Evolutionary conservation across 2,113 vertebrate species (phyloP), one percentile per base, ranked within the genome.

Genomic region (Seriola quinqueradiata): DNA sequence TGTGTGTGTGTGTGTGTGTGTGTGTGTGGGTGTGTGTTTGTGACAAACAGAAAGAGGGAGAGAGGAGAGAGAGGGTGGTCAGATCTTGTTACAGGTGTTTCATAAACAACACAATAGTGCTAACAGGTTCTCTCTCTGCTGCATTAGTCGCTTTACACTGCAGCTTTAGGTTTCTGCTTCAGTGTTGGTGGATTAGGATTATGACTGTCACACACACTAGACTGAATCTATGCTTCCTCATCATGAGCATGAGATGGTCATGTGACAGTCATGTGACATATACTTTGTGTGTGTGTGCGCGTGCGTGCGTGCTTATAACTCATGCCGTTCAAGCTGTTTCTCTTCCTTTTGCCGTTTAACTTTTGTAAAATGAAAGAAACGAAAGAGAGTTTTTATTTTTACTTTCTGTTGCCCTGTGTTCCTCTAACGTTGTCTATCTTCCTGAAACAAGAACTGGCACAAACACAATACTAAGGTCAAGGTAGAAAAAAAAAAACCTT

Each of bases 71-170:
- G 68, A 65, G 79, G 77, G 55, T 73, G 83, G 87, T 90, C 84
- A 92, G 92, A 91, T 93, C 93, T 81, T 71, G 84, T 93, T 94
- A 91, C 92, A 93, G 90, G 90, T 93, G 92, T 93, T 93, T 93
- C 85, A 94, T 92, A 92, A 93, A 94, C 89, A 93, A 81, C 90
- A 94, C 90, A 93, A 92, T 89, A 90, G 87, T 75, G 77, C 85
- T 75, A 91, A 92, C 91, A 90, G 75, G 79, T 83, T 78, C 89
- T 65, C 44, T 63, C 28, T 68, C 75, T 13, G 44, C 78, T 73
- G 42, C 70, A 59, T 70, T 38, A 7, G 38, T 6, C 28, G 55
- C 77, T 58, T 66, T 61, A 66, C 38, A 46, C 68, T 32, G 10
- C 71, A 75, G 79, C 67, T 85, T 80, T 85, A 79, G 70, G 70